phyloP scores from a whole-genome alignment of 2,797 vertebrate species.

The Cryptoprocta ferox region DNA sequence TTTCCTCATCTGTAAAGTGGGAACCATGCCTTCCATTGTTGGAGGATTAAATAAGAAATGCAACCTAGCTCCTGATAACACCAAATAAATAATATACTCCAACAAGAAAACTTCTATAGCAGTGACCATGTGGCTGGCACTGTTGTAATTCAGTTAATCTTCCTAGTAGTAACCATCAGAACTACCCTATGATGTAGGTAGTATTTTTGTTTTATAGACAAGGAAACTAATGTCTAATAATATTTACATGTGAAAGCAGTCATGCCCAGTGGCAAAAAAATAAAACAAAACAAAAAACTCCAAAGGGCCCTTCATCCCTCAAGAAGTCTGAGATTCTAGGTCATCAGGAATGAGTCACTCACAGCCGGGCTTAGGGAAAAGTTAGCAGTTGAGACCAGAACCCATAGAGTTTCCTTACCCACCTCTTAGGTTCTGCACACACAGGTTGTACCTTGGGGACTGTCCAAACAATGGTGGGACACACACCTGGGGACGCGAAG shows the following conservation, averaged over 20 bases:
- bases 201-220: not conserved
- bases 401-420: not conserved
- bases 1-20: constrained; percentile 27
- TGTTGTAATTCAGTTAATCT: not conserved
- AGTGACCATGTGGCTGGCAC: rapidly evolving
- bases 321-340: not conserved
- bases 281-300: not conserved
- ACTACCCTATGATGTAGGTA: rapidly evolving
- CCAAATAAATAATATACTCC: not conserved
- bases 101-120: rapidly evolving
- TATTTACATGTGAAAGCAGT: not conserved
- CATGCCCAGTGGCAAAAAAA: not conserved
- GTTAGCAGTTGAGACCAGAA: not conserved
- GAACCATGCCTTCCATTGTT: not conserved
- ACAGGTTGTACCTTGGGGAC: too few relatives aligned
- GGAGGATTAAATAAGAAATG: not conserved
- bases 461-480: not conserved
- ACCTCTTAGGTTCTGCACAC: not conserved
- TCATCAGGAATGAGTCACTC: not conserved
- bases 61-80: not conserved
- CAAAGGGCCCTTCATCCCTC: not conserved
- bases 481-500: not conserved
- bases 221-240: not conserved
- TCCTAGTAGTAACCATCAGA: not conserved
- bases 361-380: not conserved